phyloP scores from a whole-genome alignment of 2,797 vertebrate genomes.

The Nyctibius grandis region DNA sequence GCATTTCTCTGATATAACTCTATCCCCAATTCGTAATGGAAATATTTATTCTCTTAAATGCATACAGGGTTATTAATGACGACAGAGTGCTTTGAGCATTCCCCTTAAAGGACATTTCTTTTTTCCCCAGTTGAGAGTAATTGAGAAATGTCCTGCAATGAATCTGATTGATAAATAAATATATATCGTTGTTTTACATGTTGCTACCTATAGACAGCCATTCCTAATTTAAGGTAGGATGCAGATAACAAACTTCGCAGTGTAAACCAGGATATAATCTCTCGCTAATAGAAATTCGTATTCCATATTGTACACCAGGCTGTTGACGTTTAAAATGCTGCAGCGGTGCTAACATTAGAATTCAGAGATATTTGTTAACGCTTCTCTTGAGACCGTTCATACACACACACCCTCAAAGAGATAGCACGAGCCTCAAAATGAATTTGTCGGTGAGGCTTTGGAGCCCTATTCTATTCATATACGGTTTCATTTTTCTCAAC shows the following conservation, averaged over 20 bases:
- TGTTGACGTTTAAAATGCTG: background rate
- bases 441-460: slow-evolving; percentile 44
- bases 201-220: background rate
- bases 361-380: slow-evolving; percentile 63
- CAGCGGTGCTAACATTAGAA: background rate
- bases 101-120: background rate
- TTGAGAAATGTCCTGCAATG: background rate
- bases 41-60: background rate
- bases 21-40: background rate
- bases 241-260: slow-evolving; percentile 27
- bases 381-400: slow-evolving; percentile 53
- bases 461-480: slow-evolving; percentile 38
- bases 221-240: slow-evolving; percentile 54
- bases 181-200: background rate
- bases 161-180: background rate
- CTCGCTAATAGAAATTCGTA: slow-evolving; percentile 43
- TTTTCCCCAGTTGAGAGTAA: background rate
- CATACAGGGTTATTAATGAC: background rate
- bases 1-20: background rate
- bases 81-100: background rate
- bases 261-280: slow-evolving; percentile 24
- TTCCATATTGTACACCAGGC: background rate
- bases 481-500: slow-evolving; percentile 63
- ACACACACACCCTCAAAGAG: slow-evolving; percentile 11
- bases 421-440: slow-evolving; percentile 47